A percentile compares a stretch with the other conserved stretches of the same genome.
Evolutionary conservation across 2,797 vertebrate species (phyloP).

Genomic region (Cossypha dichroa): DNA sequence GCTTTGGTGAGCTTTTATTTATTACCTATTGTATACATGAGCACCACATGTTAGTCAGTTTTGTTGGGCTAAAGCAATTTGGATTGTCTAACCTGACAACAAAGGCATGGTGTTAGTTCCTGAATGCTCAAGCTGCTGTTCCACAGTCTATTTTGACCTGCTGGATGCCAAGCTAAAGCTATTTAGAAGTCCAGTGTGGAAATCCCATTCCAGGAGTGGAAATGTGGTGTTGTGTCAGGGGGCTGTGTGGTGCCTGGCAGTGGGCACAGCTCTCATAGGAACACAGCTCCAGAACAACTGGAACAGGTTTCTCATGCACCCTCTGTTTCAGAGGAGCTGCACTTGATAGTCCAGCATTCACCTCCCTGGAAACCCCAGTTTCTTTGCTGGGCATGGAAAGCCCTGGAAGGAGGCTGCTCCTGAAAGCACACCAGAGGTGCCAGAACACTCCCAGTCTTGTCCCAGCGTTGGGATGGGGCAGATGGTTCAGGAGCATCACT

Average conservation of each 20-base stretch:
- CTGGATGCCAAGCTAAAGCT: neutral
- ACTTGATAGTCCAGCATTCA: rapidly evolving
- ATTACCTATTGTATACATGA: rapidly evolving
- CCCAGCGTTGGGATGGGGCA: rapidly evolving
- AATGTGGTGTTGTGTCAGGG: neutral
- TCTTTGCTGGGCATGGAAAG: rapidly evolving
- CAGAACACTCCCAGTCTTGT: rapidly evolving
- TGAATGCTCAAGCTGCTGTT: neutral
- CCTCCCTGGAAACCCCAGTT: neutral
- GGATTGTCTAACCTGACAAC: neutral
- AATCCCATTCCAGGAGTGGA: neutral
- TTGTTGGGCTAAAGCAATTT: neutral
- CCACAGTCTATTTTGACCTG: neutral
- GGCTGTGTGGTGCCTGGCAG: neutral
- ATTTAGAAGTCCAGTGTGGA: neutral
- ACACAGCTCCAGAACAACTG: neutral
- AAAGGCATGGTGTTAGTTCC: neutral
- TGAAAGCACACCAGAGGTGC: neutral
- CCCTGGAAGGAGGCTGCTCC: neutral
- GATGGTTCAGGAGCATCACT: rapidly evolving
- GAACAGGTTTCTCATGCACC: rapidly evolving
- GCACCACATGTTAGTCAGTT: neutral
- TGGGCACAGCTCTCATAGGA: rapidly evolving
- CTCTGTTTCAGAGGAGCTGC: neutral
- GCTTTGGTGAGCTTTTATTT: neutral